Evolutionary conservation across 2,797 vertebrate genomes (phyloP).

Genomic region (Podargus strigoides): DNA sequence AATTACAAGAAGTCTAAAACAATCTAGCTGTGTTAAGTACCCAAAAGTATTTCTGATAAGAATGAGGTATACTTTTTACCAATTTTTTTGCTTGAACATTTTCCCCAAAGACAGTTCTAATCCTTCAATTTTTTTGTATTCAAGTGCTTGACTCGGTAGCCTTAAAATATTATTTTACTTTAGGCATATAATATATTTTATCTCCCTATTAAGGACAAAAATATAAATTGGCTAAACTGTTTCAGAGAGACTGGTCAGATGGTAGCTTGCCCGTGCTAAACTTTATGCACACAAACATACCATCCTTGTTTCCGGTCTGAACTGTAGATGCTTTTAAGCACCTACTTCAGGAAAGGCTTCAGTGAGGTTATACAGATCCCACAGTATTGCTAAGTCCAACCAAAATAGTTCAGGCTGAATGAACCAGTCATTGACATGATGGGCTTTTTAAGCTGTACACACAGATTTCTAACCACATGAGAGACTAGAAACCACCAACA

Average conservation of each 20-base stretch:
- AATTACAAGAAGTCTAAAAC: not conserved
- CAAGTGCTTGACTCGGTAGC: not conserved
- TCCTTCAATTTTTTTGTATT: not conserved
- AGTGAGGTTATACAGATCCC: slow-evolving; percentile 51
- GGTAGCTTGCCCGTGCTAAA: not conserved
- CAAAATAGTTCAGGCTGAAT: slow-evolving; percentile 52
- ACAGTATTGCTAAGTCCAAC: slow-evolving; percentile 22
- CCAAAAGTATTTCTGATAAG: not conserved
- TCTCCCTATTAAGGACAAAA: not conserved
- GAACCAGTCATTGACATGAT: slow-evolving; percentile 35
- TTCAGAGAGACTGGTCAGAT: not conserved
- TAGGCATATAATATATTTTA: not conserved
- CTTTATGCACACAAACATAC: not conserved
- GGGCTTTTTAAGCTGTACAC: slow-evolving; percentile 41
- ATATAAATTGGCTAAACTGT: not conserved
- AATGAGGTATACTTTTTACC: not conserved
- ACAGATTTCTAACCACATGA: slow-evolving; percentile 48
- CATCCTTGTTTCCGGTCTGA: not conserved
- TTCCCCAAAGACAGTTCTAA: not conserved
- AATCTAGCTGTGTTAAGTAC: not conserved
- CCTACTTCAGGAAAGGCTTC: slow-evolving; percentile 42
- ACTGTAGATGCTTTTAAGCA: slow-evolving; percentile 38
- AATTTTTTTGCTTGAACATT: not conserved
- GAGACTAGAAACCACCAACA: slow-evolving; percentile 21
- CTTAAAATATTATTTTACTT: not conserved